These are phyloP conservation scores for Drymodes brunneopygia DNA, from an alignment of 2,113 vertebrate genomes.

Conservation along the genomic window DNA sequence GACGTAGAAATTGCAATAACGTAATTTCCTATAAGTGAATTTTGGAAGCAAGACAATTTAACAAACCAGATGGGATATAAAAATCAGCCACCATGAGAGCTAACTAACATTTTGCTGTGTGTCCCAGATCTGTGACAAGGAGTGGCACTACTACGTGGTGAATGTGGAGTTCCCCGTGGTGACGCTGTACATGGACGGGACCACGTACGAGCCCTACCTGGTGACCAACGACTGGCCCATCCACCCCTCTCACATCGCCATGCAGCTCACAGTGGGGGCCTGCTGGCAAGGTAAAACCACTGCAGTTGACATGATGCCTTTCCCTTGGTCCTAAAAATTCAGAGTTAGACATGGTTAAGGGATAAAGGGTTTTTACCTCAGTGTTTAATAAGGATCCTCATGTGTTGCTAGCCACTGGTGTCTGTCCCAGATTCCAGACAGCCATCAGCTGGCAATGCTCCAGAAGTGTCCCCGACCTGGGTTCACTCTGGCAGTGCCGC, in stretches of 20 bases:
- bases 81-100: neutral
- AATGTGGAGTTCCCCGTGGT: conserved; percentile 94
- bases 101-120: neutral
- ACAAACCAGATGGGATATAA: fast-evolving
- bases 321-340: too few species aligned
- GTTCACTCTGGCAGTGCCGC: too few species aligned
- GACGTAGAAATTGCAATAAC: neutral
- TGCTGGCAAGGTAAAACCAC: conserved; percentile 93
- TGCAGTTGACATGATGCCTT: too few species aligned
- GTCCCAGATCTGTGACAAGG: conserved; percentile 95
- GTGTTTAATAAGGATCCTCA: too few species aligned
- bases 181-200: conserved; percentile 91
- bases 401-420: too few species aligned
- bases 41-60: neutral
- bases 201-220: conserved; percentile 93
- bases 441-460: too few species aligned
- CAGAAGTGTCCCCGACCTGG: too few species aligned
- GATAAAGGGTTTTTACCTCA: too few species aligned
- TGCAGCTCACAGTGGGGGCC: conserved; percentile 94
- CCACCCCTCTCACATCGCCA: conserved; percentile 93
- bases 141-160: conserved; percentile 98
- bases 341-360: too few species aligned
- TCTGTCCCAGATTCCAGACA: too few species aligned
- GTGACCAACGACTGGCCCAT: conserved; percentile 99
- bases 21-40: neutral